Evolutionary conservation across 2,888 invertebrate genomes (phyloP).

Genomic region (Heliconius charithonia): DNA sequence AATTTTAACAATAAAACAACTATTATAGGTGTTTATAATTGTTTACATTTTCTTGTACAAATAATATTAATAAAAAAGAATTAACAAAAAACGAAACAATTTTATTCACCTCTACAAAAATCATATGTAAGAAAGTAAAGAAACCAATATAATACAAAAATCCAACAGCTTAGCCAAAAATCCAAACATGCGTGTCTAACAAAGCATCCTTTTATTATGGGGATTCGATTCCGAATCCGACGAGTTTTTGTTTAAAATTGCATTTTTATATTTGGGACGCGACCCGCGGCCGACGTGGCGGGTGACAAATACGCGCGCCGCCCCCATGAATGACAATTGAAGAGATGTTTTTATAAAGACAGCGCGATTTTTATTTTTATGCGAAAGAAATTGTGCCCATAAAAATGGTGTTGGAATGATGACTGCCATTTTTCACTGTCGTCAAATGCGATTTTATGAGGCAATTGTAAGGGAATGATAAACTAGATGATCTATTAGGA

Average conservation of each 20-base stretch:
- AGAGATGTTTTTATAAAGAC: slow-evolving; percentile 83
- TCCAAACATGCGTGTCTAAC: slow-evolving; percentile 58
- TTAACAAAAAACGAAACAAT: not conserved
- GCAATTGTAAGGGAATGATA: slow-evolving; percentile 58
- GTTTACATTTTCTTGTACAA: not conserved
- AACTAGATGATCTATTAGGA: slow-evolving; percentile 30
- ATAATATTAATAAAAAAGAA: too few relatives aligned
- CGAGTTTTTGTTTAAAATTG: slow-evolving; percentile 82
- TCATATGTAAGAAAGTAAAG: not conserved
- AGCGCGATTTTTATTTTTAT: slow-evolving; percentile 79
- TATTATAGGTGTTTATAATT: not conserved
- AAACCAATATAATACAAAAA: slow-evolving; percentile 16
- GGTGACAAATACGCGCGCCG: slow-evolving; percentile 82
- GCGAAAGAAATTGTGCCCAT: slow-evolving; percentile 81
- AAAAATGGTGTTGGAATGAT: slow-evolving; percentile 82
- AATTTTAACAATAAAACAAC: not conserved
- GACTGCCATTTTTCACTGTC: slow-evolving; percentile 82
- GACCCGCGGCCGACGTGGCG: slow-evolving; percentile 73
- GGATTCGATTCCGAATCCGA: slow-evolving; percentile 66
- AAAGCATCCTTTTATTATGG: slow-evolving; percentile 78
- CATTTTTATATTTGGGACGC: slow-evolving; percentile 83
- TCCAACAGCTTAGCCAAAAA: slow-evolving; percentile 34
- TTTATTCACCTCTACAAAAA: not conserved
- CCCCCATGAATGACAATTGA: slow-evolving; percentile 84
- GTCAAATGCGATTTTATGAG: slow-evolving; percentile 74